Conservation (phyloP, 2,888 invertebrate genomes). For the Drosophila anomalata region DNA sequence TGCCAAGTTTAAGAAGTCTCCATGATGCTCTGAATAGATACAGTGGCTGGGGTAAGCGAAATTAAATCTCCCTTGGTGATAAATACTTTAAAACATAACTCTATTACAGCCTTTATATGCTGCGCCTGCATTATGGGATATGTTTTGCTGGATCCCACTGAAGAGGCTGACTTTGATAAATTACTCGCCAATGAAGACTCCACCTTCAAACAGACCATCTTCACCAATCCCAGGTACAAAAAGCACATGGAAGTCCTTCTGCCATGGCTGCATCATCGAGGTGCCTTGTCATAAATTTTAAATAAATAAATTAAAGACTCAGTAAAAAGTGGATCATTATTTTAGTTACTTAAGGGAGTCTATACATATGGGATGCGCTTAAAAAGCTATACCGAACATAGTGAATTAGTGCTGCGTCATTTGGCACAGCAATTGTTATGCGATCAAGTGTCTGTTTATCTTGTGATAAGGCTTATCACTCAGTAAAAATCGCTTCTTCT, state of each 20-base stretch:
- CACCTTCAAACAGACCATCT: conserved; percentile 58
- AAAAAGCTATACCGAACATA: not conserved
- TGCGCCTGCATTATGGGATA: conserved; percentile 30
- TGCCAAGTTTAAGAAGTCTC: conserved; percentile 31
- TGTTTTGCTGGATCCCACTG: conserved; percentile 65
- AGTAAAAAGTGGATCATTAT: not conserved
- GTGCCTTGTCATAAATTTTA: conserved; percentile 54
- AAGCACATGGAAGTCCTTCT: conserved; percentile 70
- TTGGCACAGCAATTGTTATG: too few species aligned
- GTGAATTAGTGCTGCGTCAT: not conserved
- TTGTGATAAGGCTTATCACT: not conserved
- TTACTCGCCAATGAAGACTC: conserved; percentile 51
- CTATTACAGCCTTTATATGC: conserved; percentile 25
- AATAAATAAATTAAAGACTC: not conserved
- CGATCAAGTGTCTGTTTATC: not conserved
- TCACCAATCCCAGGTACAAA: conserved; percentile 67
- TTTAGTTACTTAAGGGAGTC: not conserved
- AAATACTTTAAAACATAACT: accelerated
- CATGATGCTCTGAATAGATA: conserved; percentile 28
- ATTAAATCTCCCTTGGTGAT: not conserved
- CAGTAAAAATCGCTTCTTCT: not conserved
- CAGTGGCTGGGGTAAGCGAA: conserved; percentile 34
- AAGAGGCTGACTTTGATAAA: conserved; percentile 63
- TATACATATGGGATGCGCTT: too few species aligned
- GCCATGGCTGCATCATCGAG: conserved; percentile 78